phyloP scores from a whole-genome alignment of 2,797 vertebrate species.

The Phalanger gymnotis region DNA sequence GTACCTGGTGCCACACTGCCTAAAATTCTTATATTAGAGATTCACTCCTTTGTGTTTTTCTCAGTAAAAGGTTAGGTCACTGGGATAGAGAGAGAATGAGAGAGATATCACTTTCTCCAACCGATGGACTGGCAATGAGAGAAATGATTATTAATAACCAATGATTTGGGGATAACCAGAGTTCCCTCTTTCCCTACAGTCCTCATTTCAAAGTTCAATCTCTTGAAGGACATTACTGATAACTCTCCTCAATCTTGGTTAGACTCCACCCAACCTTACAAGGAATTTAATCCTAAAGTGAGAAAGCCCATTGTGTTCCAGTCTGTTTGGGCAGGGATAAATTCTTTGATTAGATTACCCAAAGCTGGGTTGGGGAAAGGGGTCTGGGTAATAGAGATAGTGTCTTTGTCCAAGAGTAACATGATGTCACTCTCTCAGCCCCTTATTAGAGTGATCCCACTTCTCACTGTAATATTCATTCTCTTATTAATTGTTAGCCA shows the following conservation, averaged over 20 bases:
- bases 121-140: neutral
- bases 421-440: no score
- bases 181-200: no score
- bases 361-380: neutral
- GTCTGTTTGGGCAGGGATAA: neutral
- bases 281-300: no score
- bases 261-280: no score
- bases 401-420: no score
- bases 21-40: neutral
- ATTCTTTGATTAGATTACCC: neutral
- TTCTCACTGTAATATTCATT: neutral
- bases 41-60: neutral
- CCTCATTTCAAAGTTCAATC: no score
- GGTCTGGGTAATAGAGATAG: no score
- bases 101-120: neutral
- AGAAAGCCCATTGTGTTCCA: neutral
- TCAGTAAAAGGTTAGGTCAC: neutral
- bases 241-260: no score
- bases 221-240: no score
- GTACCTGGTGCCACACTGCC: accelerated
- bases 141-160: neutral
- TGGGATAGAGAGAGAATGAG: neutral
- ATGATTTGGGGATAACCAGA: neutral
- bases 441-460: no score
- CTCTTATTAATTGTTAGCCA: neutral